Evolutionary conservation across 2,113 vertebrate genomes (phyloP), one percentile per base, ranked within the genome.

Genomic region (Lagopus muta): DNA sequence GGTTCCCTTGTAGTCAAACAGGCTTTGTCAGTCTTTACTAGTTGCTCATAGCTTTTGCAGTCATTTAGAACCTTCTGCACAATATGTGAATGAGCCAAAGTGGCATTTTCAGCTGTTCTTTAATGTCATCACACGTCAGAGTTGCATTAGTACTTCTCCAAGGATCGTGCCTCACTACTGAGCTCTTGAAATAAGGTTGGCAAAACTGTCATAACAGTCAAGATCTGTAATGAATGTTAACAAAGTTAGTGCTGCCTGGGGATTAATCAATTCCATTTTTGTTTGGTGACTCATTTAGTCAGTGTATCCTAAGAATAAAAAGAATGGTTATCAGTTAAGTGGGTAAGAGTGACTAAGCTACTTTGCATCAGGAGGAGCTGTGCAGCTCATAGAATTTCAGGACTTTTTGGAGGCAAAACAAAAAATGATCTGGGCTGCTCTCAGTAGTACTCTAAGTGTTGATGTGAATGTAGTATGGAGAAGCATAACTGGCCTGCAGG

Each of bases 121-220:
- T 30, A 1, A 0, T 86, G 18, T 9, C 32, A 15, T 13, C 16
- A 5, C 28, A 30, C 43, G 52, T n/a, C 3, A 1, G 60, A 24
- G 21, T 79, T 90, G 13, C 7, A 3, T 72, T 5, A 43, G 27
- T 16, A 16, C 13, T 90, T 45, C 27, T 48, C 21, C 62, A 66
- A 77, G 72, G 40, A 65, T 66, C 2, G 0, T 8, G 11, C 66
- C 30, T 67, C 81, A 43, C 0, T 0, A 60, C 66, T 60, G 55
- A 66, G 30, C 54, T 89, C 22, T 71, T 80, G 34, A 77, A 83
- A 60, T 74, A 60, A 80, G n/a, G 25, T 61, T 90, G 52, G 57
- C 40, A 78, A 78, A 92, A 67, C 61, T 75, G 42, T 60, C 8
- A 0, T 36, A 81, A 60, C 42, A 78, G 28, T 77, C 18, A 58